Percentiles rank a stretch among this genome's conserved stretches.
These are phyloP conservation scores for Xylophagus ater DNA, from an alignment of 2,888 invertebrate species.

Conservation along the genomic window DNA sequence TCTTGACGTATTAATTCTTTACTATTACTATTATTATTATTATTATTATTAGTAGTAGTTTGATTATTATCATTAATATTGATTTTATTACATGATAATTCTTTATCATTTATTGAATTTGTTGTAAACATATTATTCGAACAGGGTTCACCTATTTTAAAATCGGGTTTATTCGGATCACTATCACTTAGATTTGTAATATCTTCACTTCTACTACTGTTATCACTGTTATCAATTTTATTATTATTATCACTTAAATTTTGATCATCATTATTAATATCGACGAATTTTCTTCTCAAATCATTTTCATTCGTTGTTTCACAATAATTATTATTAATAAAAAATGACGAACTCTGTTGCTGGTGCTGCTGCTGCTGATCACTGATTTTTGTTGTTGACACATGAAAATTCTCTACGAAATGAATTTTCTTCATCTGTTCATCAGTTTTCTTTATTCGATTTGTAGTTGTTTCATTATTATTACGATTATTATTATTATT, in stretches of 20 bases:
- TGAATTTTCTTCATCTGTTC: too few relatives aligned
- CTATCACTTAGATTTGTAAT: conserved; percentile 1
- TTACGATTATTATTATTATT: too few relatives aligned
- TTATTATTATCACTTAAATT: neutral
- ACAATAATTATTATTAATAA: too few relatives aligned
- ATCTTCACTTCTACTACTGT: conserved; percentile 4
- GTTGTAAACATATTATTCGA: conserved; percentile 16
- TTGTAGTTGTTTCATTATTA: conserved; percentile 13
- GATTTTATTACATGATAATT: too few relatives aligned
- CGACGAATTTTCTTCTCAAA: too few relatives aligned
- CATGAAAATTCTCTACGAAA: too few relatives aligned
- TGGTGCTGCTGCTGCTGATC: too few relatives aligned
- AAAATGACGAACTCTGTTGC: too few relatives aligned
- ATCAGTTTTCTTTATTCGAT: neutral
- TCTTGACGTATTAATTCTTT: conserved; percentile 35
- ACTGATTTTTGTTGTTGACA: too few relatives aligned
- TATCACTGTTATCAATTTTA: neutral
- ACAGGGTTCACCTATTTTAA: conserved; percentile 15
- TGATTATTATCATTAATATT: neutral
- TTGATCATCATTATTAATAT: neutral
- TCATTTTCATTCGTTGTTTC: neutral
- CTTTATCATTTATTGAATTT: conserved; percentile 7
- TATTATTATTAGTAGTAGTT: neutral
- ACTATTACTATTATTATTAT: conserved; percentile 2
- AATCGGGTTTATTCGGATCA: conserved; percentile 8